phyloP scores from a whole-genome alignment of 2,113 vertebrate genomes.

The Actenoides hombroni region DNA sequence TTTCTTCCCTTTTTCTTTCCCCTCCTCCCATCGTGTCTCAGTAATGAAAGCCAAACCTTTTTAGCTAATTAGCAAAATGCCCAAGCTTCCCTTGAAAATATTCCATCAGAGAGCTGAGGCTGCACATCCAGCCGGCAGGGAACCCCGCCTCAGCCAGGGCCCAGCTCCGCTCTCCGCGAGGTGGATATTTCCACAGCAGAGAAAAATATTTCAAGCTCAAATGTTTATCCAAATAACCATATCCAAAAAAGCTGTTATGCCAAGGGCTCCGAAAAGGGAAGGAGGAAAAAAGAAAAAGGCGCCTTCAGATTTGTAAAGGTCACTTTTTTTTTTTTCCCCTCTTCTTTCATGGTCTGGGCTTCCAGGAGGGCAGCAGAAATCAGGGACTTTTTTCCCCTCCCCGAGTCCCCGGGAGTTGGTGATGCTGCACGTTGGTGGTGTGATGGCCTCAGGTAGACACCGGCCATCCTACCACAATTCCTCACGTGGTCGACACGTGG shows the following conservation, averaged over 20 bases:
- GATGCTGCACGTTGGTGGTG: rapidly evolving
- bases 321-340: not conserved
- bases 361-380: not conserved
- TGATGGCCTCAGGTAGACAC: not conserved
- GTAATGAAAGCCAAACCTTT: conserved; percentile 46
- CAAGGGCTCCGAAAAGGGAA: not conserved
- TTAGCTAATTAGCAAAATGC: conserved; percentile 45
- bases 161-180: not conserved
- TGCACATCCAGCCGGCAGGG: not conserved
- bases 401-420: not conserved
- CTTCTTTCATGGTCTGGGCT: not conserved
- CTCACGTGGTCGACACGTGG: not conserved
- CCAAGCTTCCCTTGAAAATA: not conserved
- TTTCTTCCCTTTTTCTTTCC: not conserved
- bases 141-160: not conserved
- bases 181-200: not conserved
- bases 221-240: not conserved
- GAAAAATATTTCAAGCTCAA: not conserved
- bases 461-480: not conserved
- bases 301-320: conserved; percentile 21
- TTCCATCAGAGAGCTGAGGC: not conserved
- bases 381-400: not conserved
- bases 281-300: not conserved
- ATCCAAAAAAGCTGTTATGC: not conserved
- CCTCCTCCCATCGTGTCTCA: not conserved